phyloP scores from a whole-genome alignment of 2,113 vertebrate genomes.

The Rhinoderma darwinii region DNA sequence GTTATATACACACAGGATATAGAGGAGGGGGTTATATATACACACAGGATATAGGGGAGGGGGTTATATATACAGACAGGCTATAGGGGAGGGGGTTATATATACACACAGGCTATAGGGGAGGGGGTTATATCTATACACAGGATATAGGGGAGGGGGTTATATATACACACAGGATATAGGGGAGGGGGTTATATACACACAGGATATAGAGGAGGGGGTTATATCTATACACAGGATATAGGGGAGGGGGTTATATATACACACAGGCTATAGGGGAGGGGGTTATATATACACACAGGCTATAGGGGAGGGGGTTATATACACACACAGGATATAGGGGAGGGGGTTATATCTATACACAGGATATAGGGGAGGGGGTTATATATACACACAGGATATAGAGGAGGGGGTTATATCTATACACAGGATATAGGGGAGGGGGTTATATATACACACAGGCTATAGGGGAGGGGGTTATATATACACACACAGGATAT shows the following conservation, averaged over 20 bases:
- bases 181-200: neutral
- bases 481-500: neutral
- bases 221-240: too few relatives aligned
- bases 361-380: neutral
- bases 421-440: neutral
- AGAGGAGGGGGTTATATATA: neutral
- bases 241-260: neutral
- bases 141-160: neutral
- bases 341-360: neutral
- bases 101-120: neutral
- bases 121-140: slow-evolving; percentile 1
- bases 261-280: neutral
- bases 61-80: neutral
- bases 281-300: neutral
- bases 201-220: neutral
- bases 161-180: neutral
- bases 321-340: neutral
- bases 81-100: neutral
- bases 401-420: neutral
- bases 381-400: neutral
- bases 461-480: neutral
- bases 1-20: neutral
- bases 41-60: neutral
- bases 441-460: neutral
- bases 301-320: neutral